Percentiles rank a stretch among this genome's conserved stretches.
Evolutionary conservation across 2,797 vertebrate genomes (phyloP).

Genomic region (Podarcis lilfordi): DNA sequence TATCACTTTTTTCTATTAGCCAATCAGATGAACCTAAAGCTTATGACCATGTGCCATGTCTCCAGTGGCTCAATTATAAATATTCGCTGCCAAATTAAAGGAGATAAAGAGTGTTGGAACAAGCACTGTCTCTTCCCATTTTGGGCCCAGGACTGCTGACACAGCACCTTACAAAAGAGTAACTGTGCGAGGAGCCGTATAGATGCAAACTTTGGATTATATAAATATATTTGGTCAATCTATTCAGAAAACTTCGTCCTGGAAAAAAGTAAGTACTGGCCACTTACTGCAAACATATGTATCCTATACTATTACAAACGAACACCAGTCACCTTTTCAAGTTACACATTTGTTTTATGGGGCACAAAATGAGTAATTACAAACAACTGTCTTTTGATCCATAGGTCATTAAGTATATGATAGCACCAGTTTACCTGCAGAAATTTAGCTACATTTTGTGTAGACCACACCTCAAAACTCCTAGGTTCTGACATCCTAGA

Average conservation of each 20-base stretch:
- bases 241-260: neutral
- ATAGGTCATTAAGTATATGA: neutral
- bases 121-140: neutral
- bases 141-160: neutral
- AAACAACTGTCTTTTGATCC: neutral
- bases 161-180: neutral
- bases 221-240: neutral
- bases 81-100: neutral
- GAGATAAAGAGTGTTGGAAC: neutral
- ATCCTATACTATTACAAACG: neutral
- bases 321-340: neutral
- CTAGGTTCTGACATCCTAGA: neutral
- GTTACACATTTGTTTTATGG: neutral
- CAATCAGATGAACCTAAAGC: neutral
- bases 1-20: neutral
- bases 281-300: neutral
- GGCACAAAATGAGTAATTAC: neutral
- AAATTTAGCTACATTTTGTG: neutral
- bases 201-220: neutral
- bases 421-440: neutral
- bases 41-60: neutral
- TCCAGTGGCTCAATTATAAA: neutral
- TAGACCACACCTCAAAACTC: neutral
- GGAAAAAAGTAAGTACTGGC: neutral
- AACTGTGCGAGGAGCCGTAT: neutral